Conservation (phyloP, 2,113 vertebrate genomes). For the Dipodomys spectabilis region DNA sequence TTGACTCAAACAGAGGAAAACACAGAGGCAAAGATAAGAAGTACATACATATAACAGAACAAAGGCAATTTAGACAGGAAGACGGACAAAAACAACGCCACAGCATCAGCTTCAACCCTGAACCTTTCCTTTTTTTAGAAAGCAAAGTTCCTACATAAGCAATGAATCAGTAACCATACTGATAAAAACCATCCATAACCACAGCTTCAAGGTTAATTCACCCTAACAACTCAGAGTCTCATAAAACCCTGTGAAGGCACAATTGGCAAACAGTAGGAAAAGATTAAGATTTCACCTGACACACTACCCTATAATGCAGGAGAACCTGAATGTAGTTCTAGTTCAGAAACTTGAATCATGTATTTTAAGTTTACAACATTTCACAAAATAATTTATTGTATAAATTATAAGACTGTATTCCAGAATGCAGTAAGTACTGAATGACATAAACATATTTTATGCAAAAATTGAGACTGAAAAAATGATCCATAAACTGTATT, state of each 20-base stretch:
- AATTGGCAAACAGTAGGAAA: background rate
- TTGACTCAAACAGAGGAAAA: background rate
- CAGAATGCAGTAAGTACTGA: slow-evolving; percentile 37
- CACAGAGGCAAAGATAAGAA: slow-evolving; percentile 36
- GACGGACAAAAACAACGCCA: background rate
- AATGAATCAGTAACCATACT: background rate
- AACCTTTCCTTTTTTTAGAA: background rate
- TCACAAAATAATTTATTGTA: slow-evolving; percentile 41
- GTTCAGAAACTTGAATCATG: slow-evolving; percentile 17
- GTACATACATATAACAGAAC: background rate
- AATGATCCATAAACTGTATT: slow-evolving; percentile 77
- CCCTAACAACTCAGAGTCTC: background rate
- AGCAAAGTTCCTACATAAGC: slow-evolving; percentile 22
- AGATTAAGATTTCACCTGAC: background rate
- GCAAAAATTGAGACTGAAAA: slow-evolving; percentile 74
- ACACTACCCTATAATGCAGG: background rate
- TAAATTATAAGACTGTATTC: background rate
- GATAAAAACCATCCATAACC: background rate
- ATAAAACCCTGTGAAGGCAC: background rate
- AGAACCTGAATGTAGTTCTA: background rate
- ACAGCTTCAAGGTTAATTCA: slow-evolving; percentile 11
- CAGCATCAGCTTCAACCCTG: background rate
- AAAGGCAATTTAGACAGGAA: slow-evolving; percentile 18
- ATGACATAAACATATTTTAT: slow-evolving; percentile 45
- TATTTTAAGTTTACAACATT: slow-evolving; percentile 19